Conservation (phyloP, 2,797 vertebrate genomes). For the Rhinogobio ventralis region DNA sequence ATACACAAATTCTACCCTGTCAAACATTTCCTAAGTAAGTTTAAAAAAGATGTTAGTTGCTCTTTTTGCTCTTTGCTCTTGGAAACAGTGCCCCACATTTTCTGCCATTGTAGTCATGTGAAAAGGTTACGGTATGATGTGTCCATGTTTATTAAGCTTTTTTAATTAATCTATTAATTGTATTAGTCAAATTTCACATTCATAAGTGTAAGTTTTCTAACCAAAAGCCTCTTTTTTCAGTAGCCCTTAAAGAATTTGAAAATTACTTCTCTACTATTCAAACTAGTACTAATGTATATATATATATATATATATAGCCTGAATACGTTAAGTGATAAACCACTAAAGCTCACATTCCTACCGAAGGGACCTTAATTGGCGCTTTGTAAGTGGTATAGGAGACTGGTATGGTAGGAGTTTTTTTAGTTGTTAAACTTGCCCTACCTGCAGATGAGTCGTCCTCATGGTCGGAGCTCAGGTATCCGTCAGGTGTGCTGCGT, state of each 20-base stretch:
- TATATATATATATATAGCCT: too few relatives aligned
- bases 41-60: background rate
- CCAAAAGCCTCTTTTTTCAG: too few relatives aligned
- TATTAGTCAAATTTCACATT: too few relatives aligned
- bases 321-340: background rate
- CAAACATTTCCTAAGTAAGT: background rate
- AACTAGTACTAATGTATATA: too few relatives aligned
- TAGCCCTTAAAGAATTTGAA: too few relatives aligned
- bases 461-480: constrained; percentile 90
- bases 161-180: too few relatives aligned
- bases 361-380: background rate
- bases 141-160: background rate
- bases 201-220: too few relatives aligned
- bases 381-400: background rate
- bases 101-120: background rate
- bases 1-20: background rate
- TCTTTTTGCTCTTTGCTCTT: background rate
- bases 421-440: background rate
- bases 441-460: constrained; percentile 85
- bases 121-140: background rate
- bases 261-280: too few relatives aligned
- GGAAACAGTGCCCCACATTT: background rate
- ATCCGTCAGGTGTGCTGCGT: constrained; percentile 87
- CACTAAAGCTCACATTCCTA: background rate
- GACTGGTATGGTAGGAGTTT: background rate